These are phyloP conservation scores for Harpegnathos saltator DNA, from an alignment of 1,140 invertebrate genomes.

Conservation along the genomic window DNA sequence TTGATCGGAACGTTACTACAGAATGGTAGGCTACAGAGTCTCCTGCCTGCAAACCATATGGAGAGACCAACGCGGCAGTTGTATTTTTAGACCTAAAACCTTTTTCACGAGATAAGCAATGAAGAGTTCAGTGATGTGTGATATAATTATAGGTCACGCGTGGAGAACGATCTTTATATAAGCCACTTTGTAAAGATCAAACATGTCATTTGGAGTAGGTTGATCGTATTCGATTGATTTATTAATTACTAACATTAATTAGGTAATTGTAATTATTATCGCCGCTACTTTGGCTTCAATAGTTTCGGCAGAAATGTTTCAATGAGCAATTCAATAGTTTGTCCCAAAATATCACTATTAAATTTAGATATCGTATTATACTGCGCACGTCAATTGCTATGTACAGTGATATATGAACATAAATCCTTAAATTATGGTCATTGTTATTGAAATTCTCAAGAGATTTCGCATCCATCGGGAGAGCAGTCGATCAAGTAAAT, in stretches of 20 bases:
- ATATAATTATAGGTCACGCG: too few species aligned
- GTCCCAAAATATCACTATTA: background rate
- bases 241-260: background rate
- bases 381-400: constrained; percentile 3
- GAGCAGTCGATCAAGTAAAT: background rate
- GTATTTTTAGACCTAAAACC: constrained; percentile 41
- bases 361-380: constrained; percentile 28
- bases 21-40: constrained; percentile 78
- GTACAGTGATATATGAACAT: background rate
- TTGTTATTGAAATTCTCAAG: background rate
- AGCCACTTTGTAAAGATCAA: constrained; percentile 34
- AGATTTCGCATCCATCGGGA: constrained; percentile 4
- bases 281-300: background rate
- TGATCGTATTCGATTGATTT: background rate
- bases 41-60: constrained; percentile 83
- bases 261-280: constrained; percentile 16
- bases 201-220: background rate
- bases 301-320: constrained; percentile 2
- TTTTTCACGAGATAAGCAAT: constrained; percentile 17
- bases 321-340: too few species aligned
- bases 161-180: background rate
- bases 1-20: constrained; percentile 68
- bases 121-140: constrained; percentile 19
- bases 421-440: constrained; percentile 1
- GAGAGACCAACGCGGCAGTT: constrained; percentile 77